Conservation (phyloP, 2,888 invertebrate species). For the Alviniconcha strummeri region DNA sequence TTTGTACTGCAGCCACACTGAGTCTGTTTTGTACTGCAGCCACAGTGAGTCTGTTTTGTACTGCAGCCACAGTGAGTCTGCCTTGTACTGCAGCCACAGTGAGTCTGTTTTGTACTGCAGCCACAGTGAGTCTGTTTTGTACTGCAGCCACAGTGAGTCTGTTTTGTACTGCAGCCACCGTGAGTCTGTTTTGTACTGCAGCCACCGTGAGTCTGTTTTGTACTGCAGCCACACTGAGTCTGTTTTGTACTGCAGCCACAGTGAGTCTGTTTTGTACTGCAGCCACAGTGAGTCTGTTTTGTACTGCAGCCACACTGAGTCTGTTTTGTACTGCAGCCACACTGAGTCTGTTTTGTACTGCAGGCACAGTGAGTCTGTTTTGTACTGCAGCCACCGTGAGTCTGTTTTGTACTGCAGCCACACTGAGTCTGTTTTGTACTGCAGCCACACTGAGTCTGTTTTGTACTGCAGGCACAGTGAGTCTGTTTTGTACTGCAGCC, state of each 20-base stretch:
- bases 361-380: neutral
- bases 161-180: neutral
- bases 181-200: neutral
- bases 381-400: neutral
- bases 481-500: neutral
- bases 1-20: too few relatives aligned
- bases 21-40: neutral
- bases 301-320: neutral
- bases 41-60: constrained; percentile 26
- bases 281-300: neutral
- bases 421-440: neutral
- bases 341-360: neutral
- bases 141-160: neutral
- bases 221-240: neutral
- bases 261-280: neutral
- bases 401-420: too few relatives aligned
- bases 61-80: neutral
- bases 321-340: neutral
- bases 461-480: constrained; percentile 27
- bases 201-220: neutral
- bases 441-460: neutral
- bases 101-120: neutral
- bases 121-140: neutral
- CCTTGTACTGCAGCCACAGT: too few relatives aligned
- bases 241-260: neutral